Percentiles rank a stretch among this genome's conserved stretches.
phyloP scores from a whole-genome alignment of 2,797 vertebrate species.

The Pseudocheirus occidentalis region DNA sequence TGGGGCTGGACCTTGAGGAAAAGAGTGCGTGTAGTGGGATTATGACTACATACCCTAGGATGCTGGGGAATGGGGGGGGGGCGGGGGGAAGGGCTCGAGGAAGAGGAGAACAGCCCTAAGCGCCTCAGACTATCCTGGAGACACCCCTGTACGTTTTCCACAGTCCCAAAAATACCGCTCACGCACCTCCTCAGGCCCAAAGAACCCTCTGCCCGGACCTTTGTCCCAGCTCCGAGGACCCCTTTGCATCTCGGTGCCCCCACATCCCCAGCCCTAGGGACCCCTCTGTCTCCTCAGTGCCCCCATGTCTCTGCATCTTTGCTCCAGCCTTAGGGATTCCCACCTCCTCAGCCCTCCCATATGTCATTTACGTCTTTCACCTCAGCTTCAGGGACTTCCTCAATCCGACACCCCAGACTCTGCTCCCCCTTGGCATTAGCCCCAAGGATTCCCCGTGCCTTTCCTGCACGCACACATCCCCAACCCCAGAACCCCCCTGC shows the following conservation, averaged over 20 bases:
- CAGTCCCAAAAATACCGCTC: neutral
- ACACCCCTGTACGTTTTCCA: neutral
- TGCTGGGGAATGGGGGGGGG: neutral
- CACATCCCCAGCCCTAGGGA: no score
- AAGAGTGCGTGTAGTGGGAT: rapidly evolving
- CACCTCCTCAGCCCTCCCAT: neutral
- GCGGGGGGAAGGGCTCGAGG: no score
- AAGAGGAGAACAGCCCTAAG: neutral
- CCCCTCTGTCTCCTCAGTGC: neutral
- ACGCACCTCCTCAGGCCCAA: no score
- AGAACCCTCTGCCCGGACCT: neutral
- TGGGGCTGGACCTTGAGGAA: neutral
- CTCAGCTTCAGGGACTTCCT: no score
- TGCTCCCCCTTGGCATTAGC: neutral
- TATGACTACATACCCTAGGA: constrained; percentile 21
- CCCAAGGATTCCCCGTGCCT: neutral
- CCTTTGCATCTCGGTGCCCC: no score
- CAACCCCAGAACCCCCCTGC: no score
- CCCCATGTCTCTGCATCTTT: neutral
- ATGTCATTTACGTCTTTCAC: neutral
- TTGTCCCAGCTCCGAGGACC: neutral
- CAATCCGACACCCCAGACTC: neutral
- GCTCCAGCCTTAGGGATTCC: neutral
- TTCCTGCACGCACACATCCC: neutral
- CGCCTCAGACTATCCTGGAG: no score